These are phyloP conservation scores for Ctena decussata DNA, from an alignment of 2,888 invertebrate species.

Conservation along the genomic window DNA sequence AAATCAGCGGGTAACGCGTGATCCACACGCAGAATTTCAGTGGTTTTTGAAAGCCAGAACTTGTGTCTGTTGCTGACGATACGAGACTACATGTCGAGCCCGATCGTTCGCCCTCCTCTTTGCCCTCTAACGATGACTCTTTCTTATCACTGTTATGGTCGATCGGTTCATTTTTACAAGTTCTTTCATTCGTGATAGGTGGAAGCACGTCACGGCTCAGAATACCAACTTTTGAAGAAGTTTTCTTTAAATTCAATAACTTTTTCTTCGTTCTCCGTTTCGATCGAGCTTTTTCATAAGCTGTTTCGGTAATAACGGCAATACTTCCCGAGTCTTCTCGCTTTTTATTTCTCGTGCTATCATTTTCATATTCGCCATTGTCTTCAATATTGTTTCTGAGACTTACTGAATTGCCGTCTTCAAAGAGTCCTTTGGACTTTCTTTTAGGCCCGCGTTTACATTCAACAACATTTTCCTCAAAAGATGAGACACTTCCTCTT, in stretches of 20 bases:
- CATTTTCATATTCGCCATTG: background rate
- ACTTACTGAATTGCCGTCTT: too few relatives aligned
- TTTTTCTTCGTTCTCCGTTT: conserved; percentile 42
- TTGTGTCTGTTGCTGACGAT: background rate
- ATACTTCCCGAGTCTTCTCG: background rate
- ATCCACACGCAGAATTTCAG: conserved; percentile 63
- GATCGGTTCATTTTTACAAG: too few relatives aligned
- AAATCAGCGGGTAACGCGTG: conserved; percentile 56
- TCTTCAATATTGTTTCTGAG: background rate
- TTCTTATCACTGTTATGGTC: too few relatives aligned
- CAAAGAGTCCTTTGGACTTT: background rate
- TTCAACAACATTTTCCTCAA: background rate
- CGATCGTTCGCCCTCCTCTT: background rate
- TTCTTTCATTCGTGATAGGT: conserved; percentile 15
- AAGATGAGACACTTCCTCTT: background rate
- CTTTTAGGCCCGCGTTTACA: background rate
- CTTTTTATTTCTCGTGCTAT: background rate
- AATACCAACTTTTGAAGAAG: conserved; percentile 55
- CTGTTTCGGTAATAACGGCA: too few relatives aligned
- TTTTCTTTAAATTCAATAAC: conserved; percentile 43
- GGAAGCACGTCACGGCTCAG: background rate
- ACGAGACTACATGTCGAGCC: background rate
- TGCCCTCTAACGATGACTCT: background rate
- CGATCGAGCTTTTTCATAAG: conserved; percentile 10
- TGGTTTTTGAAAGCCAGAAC: conserved; percentile 28